Percentiles rank a stretch among this genome's conserved stretches.
phyloP scores from a whole-genome alignment of 2,113 vertebrate genomes.

The Hemiscyllium ocellatum region DNA sequence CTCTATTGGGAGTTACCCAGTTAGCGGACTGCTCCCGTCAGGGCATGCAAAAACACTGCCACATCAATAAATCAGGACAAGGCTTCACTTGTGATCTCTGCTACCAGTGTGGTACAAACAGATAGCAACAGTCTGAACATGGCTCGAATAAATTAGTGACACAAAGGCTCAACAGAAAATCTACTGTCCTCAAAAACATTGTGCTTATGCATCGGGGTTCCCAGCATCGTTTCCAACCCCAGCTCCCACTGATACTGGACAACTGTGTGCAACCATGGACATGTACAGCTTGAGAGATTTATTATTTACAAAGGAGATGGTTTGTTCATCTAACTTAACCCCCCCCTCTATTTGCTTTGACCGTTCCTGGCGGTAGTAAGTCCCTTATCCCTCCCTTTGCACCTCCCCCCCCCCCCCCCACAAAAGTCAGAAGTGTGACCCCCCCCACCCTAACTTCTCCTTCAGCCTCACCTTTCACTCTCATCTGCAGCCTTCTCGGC shows the following conservation, averaged over 20 bases:
- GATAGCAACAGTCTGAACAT: neutral
- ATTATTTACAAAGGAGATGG: neutral
- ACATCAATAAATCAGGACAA: neutral
- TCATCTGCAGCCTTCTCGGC: constrained; percentile 98
- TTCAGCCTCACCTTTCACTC: constrained; percentile 88
- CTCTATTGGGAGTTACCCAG: neutral
- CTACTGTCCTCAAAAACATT: neutral
- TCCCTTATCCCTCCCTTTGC: no score
- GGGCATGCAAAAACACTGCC: neutral
- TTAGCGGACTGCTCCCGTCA: neutral
- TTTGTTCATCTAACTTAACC: neutral
- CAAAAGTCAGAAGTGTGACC: no score
- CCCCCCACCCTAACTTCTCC: constrained; percentile 38
- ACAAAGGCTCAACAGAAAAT: neutral
- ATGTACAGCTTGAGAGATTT: neutral
- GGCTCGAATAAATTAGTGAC: neutral
- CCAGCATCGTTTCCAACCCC: neutral
- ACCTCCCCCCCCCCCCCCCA: no score
- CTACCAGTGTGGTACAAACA: neutral
- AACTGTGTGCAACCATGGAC: neutral
- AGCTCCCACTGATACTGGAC: neutral
- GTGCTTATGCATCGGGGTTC: no score
- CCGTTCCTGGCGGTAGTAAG: no score
- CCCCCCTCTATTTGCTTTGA: no score
- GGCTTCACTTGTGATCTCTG: neutral